Percentiles rank a stretch among this genome's conserved stretches.
phyloP scores from a whole-genome alignment of 2,888 invertebrate genomes.

The Crepidodera aurea region DNA sequence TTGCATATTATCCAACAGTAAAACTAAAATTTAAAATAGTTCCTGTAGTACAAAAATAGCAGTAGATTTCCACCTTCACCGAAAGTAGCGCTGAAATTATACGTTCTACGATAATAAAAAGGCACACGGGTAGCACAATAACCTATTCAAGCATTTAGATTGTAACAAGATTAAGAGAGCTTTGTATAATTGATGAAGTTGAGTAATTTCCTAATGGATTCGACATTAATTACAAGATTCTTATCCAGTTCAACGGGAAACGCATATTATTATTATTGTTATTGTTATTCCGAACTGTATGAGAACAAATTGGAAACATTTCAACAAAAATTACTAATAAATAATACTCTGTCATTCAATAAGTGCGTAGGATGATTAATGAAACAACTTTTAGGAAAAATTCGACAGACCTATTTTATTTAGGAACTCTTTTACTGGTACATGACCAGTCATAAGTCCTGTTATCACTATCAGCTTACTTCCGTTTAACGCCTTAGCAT shows the following conservation, averaged over 20 bases:
- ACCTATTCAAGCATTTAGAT: conserved; percentile 14
- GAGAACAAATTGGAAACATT: conserved; percentile 1
- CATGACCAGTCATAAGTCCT: too few relatives aligned
- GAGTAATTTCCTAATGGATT: conserved; percentile 24
- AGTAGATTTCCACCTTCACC: not conserved
- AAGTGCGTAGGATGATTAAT: too few relatives aligned
- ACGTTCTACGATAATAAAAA: conserved; percentile 12
- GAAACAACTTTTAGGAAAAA: too few relatives aligned
- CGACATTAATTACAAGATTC: conserved; percentile 9
- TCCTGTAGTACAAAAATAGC: not conserved
- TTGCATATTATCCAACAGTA: too few relatives aligned
- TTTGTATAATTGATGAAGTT: conserved; percentile 26
- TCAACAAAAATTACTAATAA: not conserved
- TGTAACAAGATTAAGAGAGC: conserved; percentile 16
- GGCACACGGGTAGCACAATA: conserved; percentile 13
- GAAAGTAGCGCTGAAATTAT: conserved; percentile 5
- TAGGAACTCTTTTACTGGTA: too few relatives aligned
- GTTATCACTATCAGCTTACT: too few relatives aligned
- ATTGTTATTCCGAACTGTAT: not conserved
- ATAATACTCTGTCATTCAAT: too few relatives aligned
- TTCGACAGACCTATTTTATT: too few relatives aligned
- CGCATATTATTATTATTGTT: conserved; percentile 4
- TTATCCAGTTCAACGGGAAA: conserved; percentile 5
- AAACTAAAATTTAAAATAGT: too few relatives aligned
- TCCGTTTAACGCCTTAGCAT: too few relatives aligned